Conservation (phyloP, 2,888 invertebrate species). For the Nomada hirtipes region DNA sequence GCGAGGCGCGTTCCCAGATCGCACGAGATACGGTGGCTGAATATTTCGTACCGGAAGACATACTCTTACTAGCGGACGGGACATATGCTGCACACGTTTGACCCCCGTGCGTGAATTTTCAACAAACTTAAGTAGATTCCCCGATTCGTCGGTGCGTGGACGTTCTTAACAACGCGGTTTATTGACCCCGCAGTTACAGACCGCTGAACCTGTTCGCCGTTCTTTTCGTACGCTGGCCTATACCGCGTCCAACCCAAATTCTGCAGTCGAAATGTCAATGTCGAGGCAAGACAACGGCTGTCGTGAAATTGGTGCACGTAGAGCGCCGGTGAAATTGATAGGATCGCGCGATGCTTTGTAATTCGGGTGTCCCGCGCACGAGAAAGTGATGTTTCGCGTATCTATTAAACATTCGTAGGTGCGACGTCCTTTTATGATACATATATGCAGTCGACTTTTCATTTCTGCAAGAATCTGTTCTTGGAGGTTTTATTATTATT, state of each 20-base stretch:
- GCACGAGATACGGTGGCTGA: conserved; percentile 24
- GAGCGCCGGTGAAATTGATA: conserved; percentile 17
- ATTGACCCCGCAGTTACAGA: conserved; percentile 57
- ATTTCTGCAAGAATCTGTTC: no score
- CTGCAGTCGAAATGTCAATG: conserved; percentile 58
- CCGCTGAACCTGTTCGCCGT: conserved; percentile 38
- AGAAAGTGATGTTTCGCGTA: background rate
- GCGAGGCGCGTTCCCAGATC: conserved; percentile 2
- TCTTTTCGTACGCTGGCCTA: background rate
- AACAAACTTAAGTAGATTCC: conserved; percentile 65
- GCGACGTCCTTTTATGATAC: no score
- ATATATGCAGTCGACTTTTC: no score
- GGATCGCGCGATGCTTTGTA: background rate
- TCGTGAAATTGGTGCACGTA: conserved; percentile 6
- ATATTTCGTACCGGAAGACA: conserved; percentile 37
- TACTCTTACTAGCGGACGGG: conserved; percentile 35
- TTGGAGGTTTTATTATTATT: no score
- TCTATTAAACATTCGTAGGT: background rate
- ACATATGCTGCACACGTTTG: conserved; percentile 75
- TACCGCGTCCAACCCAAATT: conserved; percentile 52
- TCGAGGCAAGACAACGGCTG: conserved; percentile 31
- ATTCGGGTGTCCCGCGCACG: background rate
- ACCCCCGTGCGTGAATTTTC: conserved; percentile 73
- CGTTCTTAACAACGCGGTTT: conserved; percentile 39
- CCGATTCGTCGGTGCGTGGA: conserved; percentile 24